A percentile compares a stretch with the other conserved stretches of the same genome.
phyloP scores from a whole-genome alignment of 2,113 vertebrate genomes.

The Harpagus bidentatus region DNA sequence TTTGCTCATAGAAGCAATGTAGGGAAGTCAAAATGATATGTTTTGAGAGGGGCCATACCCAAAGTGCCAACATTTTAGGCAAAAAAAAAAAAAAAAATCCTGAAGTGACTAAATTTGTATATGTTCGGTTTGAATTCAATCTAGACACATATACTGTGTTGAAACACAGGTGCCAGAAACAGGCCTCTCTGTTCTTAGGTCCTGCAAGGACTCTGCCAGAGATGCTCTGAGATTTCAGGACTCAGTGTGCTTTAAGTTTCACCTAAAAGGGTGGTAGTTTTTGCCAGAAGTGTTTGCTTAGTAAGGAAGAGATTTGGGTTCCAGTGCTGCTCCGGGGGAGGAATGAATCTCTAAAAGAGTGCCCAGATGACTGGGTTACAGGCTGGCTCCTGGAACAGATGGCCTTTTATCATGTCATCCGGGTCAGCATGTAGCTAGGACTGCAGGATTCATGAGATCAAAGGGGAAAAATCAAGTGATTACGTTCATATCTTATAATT shows the following conservation, averaged over 20 bases:
- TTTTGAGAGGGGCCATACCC: not conserved
- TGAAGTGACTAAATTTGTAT: not conserved
- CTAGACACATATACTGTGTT: not conserved
- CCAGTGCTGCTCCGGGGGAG: not conserved
- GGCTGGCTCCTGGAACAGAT: not conserved
- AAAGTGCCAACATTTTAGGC: not conserved
- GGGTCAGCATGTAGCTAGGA: not conserved
- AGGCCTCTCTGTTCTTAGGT: not conserved
- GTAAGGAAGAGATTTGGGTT: not conserved
- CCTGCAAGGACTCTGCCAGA: not conserved
- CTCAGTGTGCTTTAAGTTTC: not conserved
- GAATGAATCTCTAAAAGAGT: not conserved
- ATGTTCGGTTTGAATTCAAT: not conserved
- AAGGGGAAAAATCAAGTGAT: not conserved
- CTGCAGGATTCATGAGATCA: not conserved
- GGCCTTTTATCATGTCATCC: not conserved
- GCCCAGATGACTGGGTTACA: not conserved
- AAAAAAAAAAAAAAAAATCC: too few relatives aligned
- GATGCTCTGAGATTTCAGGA: not conserved
- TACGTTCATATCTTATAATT: not conserved
- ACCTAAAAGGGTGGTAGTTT: not conserved
- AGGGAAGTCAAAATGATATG: not conserved
- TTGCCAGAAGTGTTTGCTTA: not conserved
- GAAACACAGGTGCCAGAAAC: not conserved
- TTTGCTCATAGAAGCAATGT: not conserved